phyloP scores from a whole-genome alignment of 2,888 invertebrate genomes.

The Hyalella azteca region DNA sequence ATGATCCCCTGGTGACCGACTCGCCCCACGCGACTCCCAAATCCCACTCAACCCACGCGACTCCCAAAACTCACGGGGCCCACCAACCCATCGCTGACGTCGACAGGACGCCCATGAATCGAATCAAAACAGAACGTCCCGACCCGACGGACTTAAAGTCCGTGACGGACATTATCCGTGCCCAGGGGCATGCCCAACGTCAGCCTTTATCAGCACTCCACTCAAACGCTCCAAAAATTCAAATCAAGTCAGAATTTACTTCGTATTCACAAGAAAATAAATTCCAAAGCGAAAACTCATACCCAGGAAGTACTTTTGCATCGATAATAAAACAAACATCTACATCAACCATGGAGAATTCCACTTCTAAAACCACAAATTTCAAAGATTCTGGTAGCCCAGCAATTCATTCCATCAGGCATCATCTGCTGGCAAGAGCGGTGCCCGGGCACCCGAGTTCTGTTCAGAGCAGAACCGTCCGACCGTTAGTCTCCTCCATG shows the following conservation, averaged over 20 bases:
- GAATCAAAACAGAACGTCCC: not conserved
- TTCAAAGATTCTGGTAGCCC: no score
- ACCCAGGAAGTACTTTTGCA: no score
- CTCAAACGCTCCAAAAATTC: not conserved
- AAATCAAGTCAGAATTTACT: no score
- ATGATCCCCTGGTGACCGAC: not conserved
- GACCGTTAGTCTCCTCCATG: not conserved
- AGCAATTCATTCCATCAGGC: no score
- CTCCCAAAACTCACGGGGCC: no score
- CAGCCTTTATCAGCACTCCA: conserved; percentile 12
- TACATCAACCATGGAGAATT: not conserved
- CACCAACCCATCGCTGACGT: no score
- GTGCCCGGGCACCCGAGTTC: not conserved
- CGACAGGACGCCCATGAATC: not conserved
- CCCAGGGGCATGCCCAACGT: not conserved
- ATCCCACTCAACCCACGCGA: no score
- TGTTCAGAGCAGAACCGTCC: not conserved
- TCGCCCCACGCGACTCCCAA: not conserved
- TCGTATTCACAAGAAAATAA: no score
- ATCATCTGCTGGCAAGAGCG: not conserved
- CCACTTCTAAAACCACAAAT: no score
- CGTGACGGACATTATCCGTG: not conserved
- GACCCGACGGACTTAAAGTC: conserved; percentile 1
- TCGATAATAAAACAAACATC: no score
- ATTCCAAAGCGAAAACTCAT: no score